phyloP scores from a whole-genome alignment of 1,140 invertebrate species.

The Penaeus japonicus region DNA sequence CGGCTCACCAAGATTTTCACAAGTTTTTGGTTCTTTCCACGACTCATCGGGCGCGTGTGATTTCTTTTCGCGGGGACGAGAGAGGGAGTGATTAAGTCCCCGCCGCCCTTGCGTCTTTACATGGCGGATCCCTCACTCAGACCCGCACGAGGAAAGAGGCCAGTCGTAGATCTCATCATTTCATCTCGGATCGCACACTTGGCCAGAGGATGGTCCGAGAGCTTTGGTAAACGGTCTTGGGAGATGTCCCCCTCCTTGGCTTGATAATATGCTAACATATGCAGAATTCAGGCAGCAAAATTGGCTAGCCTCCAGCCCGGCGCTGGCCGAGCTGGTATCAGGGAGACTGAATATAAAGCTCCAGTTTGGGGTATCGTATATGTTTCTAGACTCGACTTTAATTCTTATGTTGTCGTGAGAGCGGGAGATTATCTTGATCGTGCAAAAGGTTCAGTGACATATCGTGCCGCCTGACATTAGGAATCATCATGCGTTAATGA shows the following conservation, averaged over 20 bases:
- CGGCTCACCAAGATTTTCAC: conserved; percentile 36
- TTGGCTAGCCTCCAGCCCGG: conserved; percentile 11
- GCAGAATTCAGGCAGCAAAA: conserved; percentile 49
- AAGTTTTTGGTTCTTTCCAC: conserved; percentile 41
- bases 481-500: too few relatives aligned
- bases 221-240: not conserved
- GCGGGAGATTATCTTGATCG: too few relatives aligned
- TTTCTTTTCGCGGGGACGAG: not conserved
- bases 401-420: too few relatives aligned
- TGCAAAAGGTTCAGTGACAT: too few relatives aligned
- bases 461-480: too few relatives aligned
- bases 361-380: too few relatives aligned
- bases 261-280: conserved; percentile 55
- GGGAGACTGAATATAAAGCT: too few relatives aligned
- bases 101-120: not conserved
- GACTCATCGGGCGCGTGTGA: not conserved
- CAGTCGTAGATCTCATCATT: not conserved
- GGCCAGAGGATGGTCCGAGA: not conserved
- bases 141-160: not conserved
- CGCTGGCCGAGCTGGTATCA: too few relatives aligned
- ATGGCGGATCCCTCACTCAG: too few relatives aligned
- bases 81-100: not conserved
- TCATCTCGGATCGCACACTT: not conserved
- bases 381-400: too few relatives aligned
- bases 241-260: conserved; percentile 28